A percentile compares a stretch with the other conserved stretches of the same genome.
Conservation (phyloP, 2,797 vertebrate genomes). For the Liasis olivaceus region DNA sequence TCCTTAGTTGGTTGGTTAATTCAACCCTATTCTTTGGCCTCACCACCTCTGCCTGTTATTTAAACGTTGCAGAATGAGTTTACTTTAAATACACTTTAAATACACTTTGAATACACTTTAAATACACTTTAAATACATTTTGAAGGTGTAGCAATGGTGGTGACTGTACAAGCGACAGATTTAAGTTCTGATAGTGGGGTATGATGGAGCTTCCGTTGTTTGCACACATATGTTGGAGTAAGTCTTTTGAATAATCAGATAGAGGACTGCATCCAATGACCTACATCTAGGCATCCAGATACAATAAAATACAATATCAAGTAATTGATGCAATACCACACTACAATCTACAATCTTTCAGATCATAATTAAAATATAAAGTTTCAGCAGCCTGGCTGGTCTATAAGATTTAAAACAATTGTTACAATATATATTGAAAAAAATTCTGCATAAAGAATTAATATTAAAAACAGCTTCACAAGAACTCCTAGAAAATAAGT, state of each 20-base stretch:
- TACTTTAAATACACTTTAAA: constrained; percentile 26
- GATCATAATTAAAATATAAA: too few species aligned
- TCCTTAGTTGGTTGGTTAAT: constrained; percentile 16
- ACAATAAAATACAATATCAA: not conserved
- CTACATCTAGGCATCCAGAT: not conserved
- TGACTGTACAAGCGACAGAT: not conserved
- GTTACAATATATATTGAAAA: too few species aligned
- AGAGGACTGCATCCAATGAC: not conserved
- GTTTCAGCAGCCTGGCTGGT: too few species aligned
- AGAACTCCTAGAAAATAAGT: too few species aligned
- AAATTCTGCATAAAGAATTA: too few species aligned
- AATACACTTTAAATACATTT: constrained; percentile 29
- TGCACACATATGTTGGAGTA: not conserved
- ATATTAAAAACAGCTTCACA: too few species aligned
- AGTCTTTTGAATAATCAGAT: not conserved
- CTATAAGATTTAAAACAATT: too few species aligned
- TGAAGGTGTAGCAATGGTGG: constrained; percentile 18
- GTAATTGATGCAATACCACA: not conserved
- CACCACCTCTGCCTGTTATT: constrained; percentile 1
- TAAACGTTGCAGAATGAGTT: constrained; percentile 1
- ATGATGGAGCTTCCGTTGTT: not conserved
- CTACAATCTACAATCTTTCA: too few species aligned
- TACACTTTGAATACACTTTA: constrained; percentile 33
- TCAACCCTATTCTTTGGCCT: not conserved
- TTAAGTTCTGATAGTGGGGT: not conserved